phyloP scores from a whole-genome alignment of 2,888 invertebrate genomes.

The Proisotoma minuta region DNA sequence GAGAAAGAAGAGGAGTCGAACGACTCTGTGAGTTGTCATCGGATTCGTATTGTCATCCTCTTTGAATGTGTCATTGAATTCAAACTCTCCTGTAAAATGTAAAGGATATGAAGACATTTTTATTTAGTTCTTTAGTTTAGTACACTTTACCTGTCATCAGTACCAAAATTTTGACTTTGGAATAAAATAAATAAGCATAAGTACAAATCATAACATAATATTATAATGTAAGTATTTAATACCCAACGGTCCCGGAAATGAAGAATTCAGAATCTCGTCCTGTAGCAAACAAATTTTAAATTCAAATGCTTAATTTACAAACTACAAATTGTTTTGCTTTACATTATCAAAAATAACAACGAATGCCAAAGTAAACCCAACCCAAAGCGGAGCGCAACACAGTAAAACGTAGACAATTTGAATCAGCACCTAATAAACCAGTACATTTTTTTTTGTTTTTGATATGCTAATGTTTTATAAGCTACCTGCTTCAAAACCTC shows the following conservation, averaged over 20 bases:
- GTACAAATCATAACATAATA: too few species aligned
- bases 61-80: slow-evolving; percentile 31
- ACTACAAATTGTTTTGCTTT: too few species aligned
- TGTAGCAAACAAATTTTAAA: neutral
- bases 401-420: slow-evolving; percentile 26
- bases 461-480: neutral
- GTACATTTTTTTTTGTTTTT: neutral
- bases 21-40: slow-evolving; percentile 4
- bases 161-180: slow-evolving; percentile 22
- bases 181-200: too few species aligned
- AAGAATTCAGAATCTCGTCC: slow-evolving; percentile 27
- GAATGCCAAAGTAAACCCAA: slow-evolving; percentile 28
- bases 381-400: slow-evolving; percentile 24
- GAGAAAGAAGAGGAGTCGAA: slow-evolving; percentile 28
- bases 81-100: slow-evolving; percentile 21
- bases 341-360: slow-evolving; percentile 33
- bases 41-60: slow-evolving; percentile 10
- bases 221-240: too few species aligned
- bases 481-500: slow-evolving; percentile 25
- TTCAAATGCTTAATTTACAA: too few species aligned
- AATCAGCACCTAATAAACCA: too few species aligned
- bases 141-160: slow-evolving; percentile 21
- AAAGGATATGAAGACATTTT: too few species aligned
- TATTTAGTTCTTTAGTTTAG: neutral
- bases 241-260: slow-evolving; percentile 29